Base-by-base conservation (phyloP, 2,888 invertebrate genomes). In the Drosophila phalerata region DNA sequence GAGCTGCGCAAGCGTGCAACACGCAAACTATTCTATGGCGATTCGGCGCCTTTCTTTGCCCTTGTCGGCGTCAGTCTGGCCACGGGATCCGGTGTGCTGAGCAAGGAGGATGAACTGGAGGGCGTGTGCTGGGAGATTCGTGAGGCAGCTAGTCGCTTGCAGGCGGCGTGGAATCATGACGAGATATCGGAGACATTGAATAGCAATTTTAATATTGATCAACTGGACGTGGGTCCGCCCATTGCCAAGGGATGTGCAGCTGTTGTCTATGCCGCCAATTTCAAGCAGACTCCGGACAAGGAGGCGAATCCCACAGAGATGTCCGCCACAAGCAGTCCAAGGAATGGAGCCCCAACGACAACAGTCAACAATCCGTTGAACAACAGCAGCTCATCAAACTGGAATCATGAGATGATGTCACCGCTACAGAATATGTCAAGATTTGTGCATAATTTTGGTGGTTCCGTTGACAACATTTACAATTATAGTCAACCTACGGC, bases 191-290 rank as follows among this genome's bases (percentile, higher is more conserved):
- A 89, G 40, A 92, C 92, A 3, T 91, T 94, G 37, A 91, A 92
- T 19, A 91, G 92, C 15, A 90, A 93, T n/a, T 91, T 94, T 9
- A 93, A 92, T 52, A 92, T 96, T 48, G 93, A 94, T 52, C 93
- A 95, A 85, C 93, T 96, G 67, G 93, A 94, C 64, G 94, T 97
- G 76, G 96, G 96, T 0, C 94, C 94, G 38, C 93, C 95, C 2
- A 95, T 97, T 79, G 96, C 95, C 6, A 96, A 97, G 91, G 97
- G 97, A 15, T 96, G 96, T 90, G 96, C 96, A 76, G 97, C 96
- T 28, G 96, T 96, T 30, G 96, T 97, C 1, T 96, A 97, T 91
- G 94, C 95, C 4, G 96, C 96, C 1, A 93, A 94, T 63, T 92
- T 94, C 55, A 94, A 93, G 74, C 75, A 77, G 30, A 66, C 66